Base-by-base conservation (phyloP, 2,888 invertebrate species). In the Pristionchus maxplancki region DNA sequence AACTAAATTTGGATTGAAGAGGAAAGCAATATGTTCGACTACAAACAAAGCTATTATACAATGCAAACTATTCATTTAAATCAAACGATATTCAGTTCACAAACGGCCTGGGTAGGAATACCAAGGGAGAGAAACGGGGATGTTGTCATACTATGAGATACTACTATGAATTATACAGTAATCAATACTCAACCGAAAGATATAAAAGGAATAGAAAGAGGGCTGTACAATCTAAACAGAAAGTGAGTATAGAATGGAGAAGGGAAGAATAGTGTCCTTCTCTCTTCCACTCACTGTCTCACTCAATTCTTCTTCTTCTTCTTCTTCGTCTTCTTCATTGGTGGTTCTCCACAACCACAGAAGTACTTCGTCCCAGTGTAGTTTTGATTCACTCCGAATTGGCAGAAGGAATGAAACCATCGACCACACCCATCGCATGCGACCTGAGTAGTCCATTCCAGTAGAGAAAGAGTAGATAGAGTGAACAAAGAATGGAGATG, bases 301-400 rank as follows among this genome's bases (percentile, higher is more conserved):
- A n/a, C n/a, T 48, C 74, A 17, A 11, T 1, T 78, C n/a, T 17
- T 83, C 48, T 28, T 83, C 83, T 83, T 83, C 53, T 83, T 83
- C 24, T n/a, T n/a, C 31, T 62, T 62, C 67, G 31, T 71, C 11
- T 5, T 31, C 31, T 71, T 71, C 34, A 13, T 34, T 6, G 31
- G 34, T 24, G 37, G 9, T 37, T 71, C 17, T 28, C 37, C 37
- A 34, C 85, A 85, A 5, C 85, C 85, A 64, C 85, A 85, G 40
- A 28, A 64, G 44, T 58, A 85, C 1, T 31, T 28, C 6, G 44
- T 83, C 31, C 31, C 44, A 17, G 17, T 17, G 53, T 40, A 58
- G 8, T 20, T 6, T 31, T 9, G 24, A 34, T 34, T 62, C 64
- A 44, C 40, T 40, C 85, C 85, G 44, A 85, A 40, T 31, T 58